phyloP scores from a whole-genome alignment of 2,113 vertebrate genomes.

The Oreochromis spilurus region DNA sequence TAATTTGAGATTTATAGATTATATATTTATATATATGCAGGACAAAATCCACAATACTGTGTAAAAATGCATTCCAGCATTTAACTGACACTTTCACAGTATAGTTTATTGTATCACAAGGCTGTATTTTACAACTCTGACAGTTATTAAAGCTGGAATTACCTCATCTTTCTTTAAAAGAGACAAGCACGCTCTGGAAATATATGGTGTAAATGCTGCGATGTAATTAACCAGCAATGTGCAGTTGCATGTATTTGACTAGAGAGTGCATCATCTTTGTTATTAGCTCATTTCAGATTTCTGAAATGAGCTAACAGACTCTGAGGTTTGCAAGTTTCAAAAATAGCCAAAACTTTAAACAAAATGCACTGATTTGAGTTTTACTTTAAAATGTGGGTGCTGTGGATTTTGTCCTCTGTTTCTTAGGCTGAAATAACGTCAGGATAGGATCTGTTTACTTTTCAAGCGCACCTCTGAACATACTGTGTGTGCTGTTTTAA shows the following conservation, averaged over 20 bases:
- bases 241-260: neutral
- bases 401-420: neutral
- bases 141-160: neutral
- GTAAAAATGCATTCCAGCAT: neutral
- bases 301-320: too few relatives aligned
- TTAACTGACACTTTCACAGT: neutral
- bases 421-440: neutral
- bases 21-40: neutral
- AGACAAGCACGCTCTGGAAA: neutral
- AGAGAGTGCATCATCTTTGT: neutral
- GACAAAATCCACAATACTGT: neutral
- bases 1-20: neutral
- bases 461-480: neutral
- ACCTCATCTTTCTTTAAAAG: neutral
- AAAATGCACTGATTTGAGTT: neutral
- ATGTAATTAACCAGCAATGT: neutral
- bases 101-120: neutral
- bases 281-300: neutral
- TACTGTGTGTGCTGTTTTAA: neutral
- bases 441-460: neutral
- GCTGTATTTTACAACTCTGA: neutral
- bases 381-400: neutral
- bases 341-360: neutral
- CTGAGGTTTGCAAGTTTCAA: neutral
- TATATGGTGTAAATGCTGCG: neutral